Conservation (phyloP, 2,888 invertebrate species). For the Opisthograptis luteolata region DNA sequence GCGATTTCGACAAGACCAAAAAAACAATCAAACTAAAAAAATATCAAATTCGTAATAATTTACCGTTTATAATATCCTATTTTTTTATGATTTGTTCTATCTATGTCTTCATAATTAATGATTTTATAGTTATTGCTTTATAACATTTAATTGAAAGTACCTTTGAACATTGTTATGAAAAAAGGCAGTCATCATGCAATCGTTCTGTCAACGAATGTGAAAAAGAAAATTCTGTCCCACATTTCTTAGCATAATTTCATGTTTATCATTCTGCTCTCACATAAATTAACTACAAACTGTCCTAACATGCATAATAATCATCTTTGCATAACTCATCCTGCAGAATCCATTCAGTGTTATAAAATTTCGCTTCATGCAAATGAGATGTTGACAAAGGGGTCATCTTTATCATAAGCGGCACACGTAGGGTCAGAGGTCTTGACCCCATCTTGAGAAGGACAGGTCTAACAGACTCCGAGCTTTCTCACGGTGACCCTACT, state of each 20-base stretch:
- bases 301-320: conserved; percentile 31
- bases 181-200: too few relatives aligned
- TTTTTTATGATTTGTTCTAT: too few relatives aligned
- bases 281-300: conserved; percentile 23
- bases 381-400: conserved; percentile 43
- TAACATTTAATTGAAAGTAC: too few relatives aligned
- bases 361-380: conserved; percentile 69
- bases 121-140: too few relatives aligned
- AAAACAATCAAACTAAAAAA: too few relatives aligned
- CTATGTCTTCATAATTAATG: too few relatives aligned
- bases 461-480: conserved; percentile 63
- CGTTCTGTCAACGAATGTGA: too few relatives aligned
- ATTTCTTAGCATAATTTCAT: conserved; percentile 10
- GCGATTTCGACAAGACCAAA: too few relatives aligned
- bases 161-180: too few relatives aligned
- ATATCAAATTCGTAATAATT: too few relatives aligned
- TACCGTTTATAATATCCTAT: too few relatives aligned
- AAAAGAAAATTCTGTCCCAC: conserved; percentile 4
- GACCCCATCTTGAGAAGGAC: conserved; percentile 66
- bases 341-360: conserved; percentile 31
- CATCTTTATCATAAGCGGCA: conserved; percentile 40
- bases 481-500: conserved; percentile 69
- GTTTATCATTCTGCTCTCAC: conserved; percentile 14
- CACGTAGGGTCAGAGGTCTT: conserved; percentile 77
- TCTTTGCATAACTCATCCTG: conserved; percentile 23